These are phyloP conservation scores for Pseudorasbora parva DNA, from an alignment of 2,113 vertebrate species.

Conservation along the genomic window DNA sequence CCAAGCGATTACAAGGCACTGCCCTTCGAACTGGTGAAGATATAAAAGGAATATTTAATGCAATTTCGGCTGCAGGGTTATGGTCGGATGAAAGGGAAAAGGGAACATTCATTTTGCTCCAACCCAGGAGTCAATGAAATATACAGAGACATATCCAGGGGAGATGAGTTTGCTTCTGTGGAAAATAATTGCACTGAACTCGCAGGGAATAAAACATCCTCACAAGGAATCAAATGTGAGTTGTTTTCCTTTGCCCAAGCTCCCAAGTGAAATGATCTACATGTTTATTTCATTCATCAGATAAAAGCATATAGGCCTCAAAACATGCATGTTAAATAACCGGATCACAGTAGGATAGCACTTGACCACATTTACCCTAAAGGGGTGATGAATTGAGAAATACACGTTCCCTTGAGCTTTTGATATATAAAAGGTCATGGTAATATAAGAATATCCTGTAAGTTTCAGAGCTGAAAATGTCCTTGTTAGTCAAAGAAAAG, in stretches of 20 bases:
- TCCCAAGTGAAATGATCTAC: background rate
- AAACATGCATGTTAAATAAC: no score
- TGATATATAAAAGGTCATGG: no score
- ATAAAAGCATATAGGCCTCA: no score
- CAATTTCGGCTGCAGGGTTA: slow-evolving; percentile 22
- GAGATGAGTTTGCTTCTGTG: slow-evolving; percentile 30
- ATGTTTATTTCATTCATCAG: background rate
- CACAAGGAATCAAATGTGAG: background rate
- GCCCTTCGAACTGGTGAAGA: slow-evolving; percentile 40
- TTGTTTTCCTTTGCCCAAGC: background rate
- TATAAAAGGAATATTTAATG: slow-evolving; percentile 48
- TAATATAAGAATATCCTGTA: no score
- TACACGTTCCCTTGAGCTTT: no score
- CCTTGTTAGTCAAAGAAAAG: no score
- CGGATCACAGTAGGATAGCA: no score
- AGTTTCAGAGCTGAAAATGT: no score
- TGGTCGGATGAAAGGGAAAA: slow-evolving; percentile 41
- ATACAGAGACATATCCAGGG: slow-evolving; percentile 44
- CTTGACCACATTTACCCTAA: slow-evolving; percentile 4
- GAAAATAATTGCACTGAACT: slow-evolving; percentile 38
- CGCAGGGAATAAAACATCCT: background rate
- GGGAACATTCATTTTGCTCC: slow-evolving; percentile 28
- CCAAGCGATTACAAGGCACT: slow-evolving; percentile 40
- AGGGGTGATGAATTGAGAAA: no score
- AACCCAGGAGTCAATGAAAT: slow-evolving; percentile 39